Percentiles rank a stretch among this genome's conserved stretches.
Evolutionary conservation across 2,797 vertebrate species (phyloP).

Genomic region (Sebastes iracundus): DNA sequence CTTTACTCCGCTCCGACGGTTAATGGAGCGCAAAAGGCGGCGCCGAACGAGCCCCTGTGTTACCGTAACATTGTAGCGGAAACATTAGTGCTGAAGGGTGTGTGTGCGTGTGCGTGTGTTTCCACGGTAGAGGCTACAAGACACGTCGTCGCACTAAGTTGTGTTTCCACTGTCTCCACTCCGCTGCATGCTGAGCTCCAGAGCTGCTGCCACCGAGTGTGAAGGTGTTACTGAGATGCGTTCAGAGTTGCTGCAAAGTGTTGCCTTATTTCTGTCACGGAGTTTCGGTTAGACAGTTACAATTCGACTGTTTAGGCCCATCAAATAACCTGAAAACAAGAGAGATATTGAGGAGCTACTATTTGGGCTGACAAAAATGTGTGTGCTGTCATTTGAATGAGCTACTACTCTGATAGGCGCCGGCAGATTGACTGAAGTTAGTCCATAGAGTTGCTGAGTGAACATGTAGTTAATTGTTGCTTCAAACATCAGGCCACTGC

Average conservation of each 20-base stretch:
- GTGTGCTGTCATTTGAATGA: not conserved
- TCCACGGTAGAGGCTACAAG: constrained; percentile 49
- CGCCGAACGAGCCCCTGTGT: constrained; percentile 41
- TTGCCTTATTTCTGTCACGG: not conserved
- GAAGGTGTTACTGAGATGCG: not conserved
- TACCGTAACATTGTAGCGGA: constrained; percentile 60
- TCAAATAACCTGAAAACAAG: not conserved
- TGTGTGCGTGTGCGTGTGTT: constrained; percentile 18
- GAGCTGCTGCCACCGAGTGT: not conserved
- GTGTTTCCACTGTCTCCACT: constrained; percentile 58
- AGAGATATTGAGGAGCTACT: not conserved
- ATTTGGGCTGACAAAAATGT: not conserved
- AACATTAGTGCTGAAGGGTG: constrained; percentile 28
- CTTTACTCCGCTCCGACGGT: constrained; percentile 9
- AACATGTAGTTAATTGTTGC: not conserved
- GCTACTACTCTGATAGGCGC: not conserved
- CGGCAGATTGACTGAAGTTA: not conserved
- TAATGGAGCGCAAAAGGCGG: constrained; percentile 44
- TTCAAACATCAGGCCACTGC: not conserved
- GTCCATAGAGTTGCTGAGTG: no score
- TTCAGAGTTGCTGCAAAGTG: constrained; percentile 10
- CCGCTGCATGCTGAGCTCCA: not conserved
- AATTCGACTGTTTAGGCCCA: not conserved
- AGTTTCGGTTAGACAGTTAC: not conserved
- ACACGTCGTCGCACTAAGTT: constrained; percentile 47